Percentiles rank a stretch among this genome's conserved stretches.
phyloP scores from a whole-genome alignment of 2,797 vertebrate species.

The Girardinus metallicus region DNA sequence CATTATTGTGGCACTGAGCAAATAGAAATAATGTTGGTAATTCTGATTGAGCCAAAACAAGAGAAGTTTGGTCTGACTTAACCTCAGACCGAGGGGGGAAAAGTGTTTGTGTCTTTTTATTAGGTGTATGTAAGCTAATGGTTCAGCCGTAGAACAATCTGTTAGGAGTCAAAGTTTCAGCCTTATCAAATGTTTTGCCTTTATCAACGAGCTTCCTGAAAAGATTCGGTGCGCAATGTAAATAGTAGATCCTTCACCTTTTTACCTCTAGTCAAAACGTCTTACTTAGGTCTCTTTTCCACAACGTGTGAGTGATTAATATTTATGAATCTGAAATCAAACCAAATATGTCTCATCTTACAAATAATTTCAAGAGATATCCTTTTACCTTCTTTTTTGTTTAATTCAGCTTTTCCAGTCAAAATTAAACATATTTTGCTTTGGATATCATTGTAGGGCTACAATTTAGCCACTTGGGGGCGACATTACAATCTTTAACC shows the following conservation, averaged over 20 bases:
- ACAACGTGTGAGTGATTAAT: not conserved
- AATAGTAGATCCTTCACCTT: not conserved
- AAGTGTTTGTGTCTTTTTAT: not conserved
- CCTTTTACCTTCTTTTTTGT: not conserved
- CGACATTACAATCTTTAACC: constrained; percentile 7
- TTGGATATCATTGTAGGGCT: not conserved
- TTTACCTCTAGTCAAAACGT: not conserved
- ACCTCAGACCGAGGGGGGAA: not conserved
- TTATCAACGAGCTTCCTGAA: not conserved
- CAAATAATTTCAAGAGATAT: not conserved
- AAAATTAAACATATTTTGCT: not conserved
- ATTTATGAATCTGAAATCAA: not conserved
- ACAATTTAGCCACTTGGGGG: constrained; percentile 11
- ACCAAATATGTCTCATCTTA: not conserved
- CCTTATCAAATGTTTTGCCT: not conserved
- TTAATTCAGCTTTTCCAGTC: not conserved
- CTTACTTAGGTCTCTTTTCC: not conserved
- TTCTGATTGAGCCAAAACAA: not conserved
- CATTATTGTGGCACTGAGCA: not conserved
- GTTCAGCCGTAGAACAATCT: not conserved
- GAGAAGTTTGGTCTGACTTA: not conserved
- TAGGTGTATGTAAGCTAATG: not conserved
- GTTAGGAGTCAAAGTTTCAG: not conserved
- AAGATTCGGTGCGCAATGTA: not conserved
- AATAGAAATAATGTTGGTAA: not conserved